Base-by-base conservation (phyloP, 2,888 invertebrate species). In the Liodrosophila aerea region DNA sequence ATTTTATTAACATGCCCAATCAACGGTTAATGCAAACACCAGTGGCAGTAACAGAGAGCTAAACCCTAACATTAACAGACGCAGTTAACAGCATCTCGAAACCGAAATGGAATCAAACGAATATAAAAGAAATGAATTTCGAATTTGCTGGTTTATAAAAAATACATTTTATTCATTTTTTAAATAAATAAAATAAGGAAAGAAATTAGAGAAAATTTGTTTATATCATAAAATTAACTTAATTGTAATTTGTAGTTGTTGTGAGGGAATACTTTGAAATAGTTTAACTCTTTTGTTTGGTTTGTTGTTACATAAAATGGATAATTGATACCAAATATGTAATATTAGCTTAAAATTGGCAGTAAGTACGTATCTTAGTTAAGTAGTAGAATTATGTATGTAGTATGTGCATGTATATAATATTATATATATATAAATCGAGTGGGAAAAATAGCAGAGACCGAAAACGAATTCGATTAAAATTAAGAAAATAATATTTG, bases 111-210 rank as follows among this genome's bases (percentile, higher is more conserved):
- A 31, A 43, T 47, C 15, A 11, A 45, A 39, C 33, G 1, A 43
- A 64, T 53, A 37, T 52, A 64, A 66, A 52, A 49, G 15, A 67
- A 82, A 76, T 58, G 22, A 74, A 75, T 71, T 71, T 73, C 44
- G 66, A 75, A 71, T 52, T 72, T 66, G 53, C 12, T 61, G 18
- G 46, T 56, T 56, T 69, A 56, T 53, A 53, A 58, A 58, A 53
- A 57, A 73, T 67, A 67, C 59, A 66, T 76, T 82, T 82, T 78
- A 84, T 82, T 82, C 73, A 82, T 83, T 82, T 82, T 81, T 49
- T 4, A 82, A 82, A 82, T 69, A 81, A 82, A 82, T 82, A 83
- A 82, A 83, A 78, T 66, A 37, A 65, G 51, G 39, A 71, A 61
- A n/a, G n/a, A n/a, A 65, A 53, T 22, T 22, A 53, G 37, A 41